Conservation (phyloP, 2,888 invertebrate species). For the Acanthacorydalis orientalis region DNA sequence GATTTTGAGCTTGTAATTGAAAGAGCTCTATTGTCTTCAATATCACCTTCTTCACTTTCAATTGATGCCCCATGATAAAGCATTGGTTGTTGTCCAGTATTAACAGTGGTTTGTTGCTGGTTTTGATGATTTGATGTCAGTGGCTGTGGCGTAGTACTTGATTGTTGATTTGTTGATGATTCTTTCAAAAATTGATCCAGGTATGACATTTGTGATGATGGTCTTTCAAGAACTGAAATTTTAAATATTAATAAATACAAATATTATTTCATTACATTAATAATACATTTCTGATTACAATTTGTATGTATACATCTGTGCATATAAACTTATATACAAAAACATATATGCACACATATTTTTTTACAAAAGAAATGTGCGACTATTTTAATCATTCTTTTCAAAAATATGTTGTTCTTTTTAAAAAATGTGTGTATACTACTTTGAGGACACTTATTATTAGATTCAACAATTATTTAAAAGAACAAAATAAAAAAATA, state of each 20-base stretch:
- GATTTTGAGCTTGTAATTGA: slow-evolving; percentile 71
- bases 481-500: too few species aligned
- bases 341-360: too few species aligned
- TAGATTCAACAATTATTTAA: too few species aligned
- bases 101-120: slow-evolving; percentile 13
- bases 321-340: too few species aligned
- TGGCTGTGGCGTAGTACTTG: slow-evolving; percentile 12
- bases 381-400: too few species aligned
- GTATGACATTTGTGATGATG: slow-evolving; percentile 83
- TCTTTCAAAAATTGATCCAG: slow-evolving; percentile 82
- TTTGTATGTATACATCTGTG: too few species aligned
- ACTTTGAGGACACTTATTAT: too few species aligned
- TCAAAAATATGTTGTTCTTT: too few species aligned
- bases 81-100: slow-evolving; percentile 19
- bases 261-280: not conserved
- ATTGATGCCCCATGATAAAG: slow-evolving; percentile 35
- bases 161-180: slow-evolving; percentile 23
- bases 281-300: not conserved
- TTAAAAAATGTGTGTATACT: too few species aligned
- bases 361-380: too few species aligned
- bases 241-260: slow-evolving; percentile 4
- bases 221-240: slow-evolving; percentile 63
- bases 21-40: slow-evolving; percentile 58
- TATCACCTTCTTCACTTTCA: slow-evolving; percentile 55
- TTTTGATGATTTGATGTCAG: slow-evolving; percentile 13